phyloP scores from a whole-genome alignment of 2,888 invertebrate species.

The Pheosia gnoma region DNA sequence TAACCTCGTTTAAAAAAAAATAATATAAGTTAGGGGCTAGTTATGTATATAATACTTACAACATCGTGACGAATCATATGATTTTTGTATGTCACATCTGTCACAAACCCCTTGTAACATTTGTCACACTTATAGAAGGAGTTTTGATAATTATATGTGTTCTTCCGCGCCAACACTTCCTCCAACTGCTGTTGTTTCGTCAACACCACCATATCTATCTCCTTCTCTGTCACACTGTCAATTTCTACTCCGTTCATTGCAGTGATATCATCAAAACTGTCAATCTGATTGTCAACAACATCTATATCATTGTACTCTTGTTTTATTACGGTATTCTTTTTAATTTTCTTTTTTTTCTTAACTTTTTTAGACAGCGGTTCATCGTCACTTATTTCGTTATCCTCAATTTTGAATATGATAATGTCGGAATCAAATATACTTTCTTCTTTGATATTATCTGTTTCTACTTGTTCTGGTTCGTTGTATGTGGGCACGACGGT shows the following conservation, averaged over 20 bases:
- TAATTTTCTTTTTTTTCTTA: slow-evolving; percentile 14
- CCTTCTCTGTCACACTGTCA: slow-evolving; percentile 3
- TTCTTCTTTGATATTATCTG: not conserved
- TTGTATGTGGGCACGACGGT: slow-evolving; percentile 9
- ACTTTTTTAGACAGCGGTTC: slow-evolving; percentile 28
- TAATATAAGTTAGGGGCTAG: no score
- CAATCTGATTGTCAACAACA: not conserved
- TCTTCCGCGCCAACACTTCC: slow-evolving; percentile 56
- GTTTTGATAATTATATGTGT: slow-evolving; percentile 57
- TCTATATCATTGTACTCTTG: not conserved
- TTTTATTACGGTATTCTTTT: slow-evolving; percentile 3
- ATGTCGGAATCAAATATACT: not conserved
- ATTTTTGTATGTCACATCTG: slow-evolving; percentile 58
- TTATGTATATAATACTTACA: slow-evolving; percentile 35
- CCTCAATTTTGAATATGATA: not conserved
- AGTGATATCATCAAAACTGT: not conserved
- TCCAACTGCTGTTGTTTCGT: slow-evolving; percentile 59
- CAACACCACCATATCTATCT: slow-evolving; percentile 34
- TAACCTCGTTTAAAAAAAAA: no score
- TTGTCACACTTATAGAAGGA: slow-evolving; percentile 65
- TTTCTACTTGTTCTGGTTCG: not conserved
- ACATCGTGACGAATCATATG: slow-evolving; percentile 67
- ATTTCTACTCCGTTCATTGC: not conserved
- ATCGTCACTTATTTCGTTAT: slow-evolving; percentile 24
- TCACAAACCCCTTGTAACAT: slow-evolving; percentile 70